Base-by-base conservation (phyloP, 37 sponge, comb jelly and placozoan genomes). In the Aplysina aerophoba region DNA sequence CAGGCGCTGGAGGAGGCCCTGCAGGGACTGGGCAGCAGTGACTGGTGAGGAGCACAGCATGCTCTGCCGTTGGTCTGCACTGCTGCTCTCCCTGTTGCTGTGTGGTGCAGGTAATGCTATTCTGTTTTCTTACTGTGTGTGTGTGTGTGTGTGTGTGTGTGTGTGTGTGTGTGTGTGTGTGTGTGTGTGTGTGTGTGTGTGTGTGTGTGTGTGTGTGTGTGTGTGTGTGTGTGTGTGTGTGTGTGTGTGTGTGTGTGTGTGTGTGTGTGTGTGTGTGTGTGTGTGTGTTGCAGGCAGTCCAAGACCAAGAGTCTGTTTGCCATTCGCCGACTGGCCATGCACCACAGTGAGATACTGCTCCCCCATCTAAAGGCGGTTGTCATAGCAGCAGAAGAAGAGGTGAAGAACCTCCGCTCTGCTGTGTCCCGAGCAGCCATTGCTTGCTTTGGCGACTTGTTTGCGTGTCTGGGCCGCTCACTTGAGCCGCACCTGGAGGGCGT, bases 391-490 rank as follows among this genome's bases (percentile, higher is more conserved):
- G 80, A 86, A 61, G 79, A 81, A 73, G 95, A 94, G 95, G 96
- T 96, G 30, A 91, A 92, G 88, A 96, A 96, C 68, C 84, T 96
- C 27, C 90, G 97, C 0, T 93, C 94, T n/a, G 68, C 85, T 40
- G 95, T 96, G 30, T 81, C 95, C 25, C 81, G 90, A n/a, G 90
- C 67, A 57, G 97, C 97, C 17, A 90, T 94, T 85, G 87, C 77
- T 33, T 91, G 96, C 53, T 40, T 96, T 16, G 88, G 88, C 30
- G 90, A 92, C 59, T 58, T 96, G 69, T 96, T 93, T 53, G 55
- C 73, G 28, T 57, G n/a, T 34, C 68, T 94, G 39, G 87, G 87
- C 4, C 65, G 55, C 38, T 64, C 71, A 35, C 89, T 96, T 90
- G 97, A 96, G 65, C 82, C 63, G 87, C 89, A 87, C 41, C 60